phyloP scores from a whole-genome alignment of 2,888 invertebrate species.

The Lomographa bimaculata region DNA sequence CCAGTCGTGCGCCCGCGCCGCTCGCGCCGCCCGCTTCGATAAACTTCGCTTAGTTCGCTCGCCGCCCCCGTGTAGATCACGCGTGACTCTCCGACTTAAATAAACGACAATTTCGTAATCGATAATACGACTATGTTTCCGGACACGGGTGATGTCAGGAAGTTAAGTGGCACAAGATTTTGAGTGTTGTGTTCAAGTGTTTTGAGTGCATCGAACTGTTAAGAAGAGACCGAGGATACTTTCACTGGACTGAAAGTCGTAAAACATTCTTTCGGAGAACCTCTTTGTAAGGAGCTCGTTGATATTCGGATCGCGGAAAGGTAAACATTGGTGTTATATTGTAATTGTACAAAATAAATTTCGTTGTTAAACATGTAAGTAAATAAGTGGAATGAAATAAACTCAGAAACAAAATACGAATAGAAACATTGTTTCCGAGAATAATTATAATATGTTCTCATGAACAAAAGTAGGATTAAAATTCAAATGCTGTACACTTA shows the following conservation, averaged over 20 bases:
- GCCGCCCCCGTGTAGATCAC: slow-evolving; percentile 46
- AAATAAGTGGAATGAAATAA: no score
- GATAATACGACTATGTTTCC: slow-evolving; percentile 45
- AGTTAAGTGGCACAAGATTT: slow-evolving; percentile 47
- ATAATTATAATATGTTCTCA: no score
- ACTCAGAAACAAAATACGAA: no score
- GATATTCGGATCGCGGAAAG: slow-evolving; percentile 52
- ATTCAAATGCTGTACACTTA: no score
- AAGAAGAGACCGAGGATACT: slow-evolving; percentile 73
- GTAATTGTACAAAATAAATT: no score
- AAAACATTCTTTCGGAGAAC: slow-evolving; percentile 75
- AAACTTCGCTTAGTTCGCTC: slow-evolving; percentile 22
- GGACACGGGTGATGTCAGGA: slow-evolving; percentile 60
- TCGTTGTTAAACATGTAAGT: no score
- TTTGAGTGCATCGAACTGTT: slow-evolving; percentile 51
- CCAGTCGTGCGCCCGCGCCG: slow-evolving; percentile 36
- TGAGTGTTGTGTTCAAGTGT: slow-evolving; percentile 33
- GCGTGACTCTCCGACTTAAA: slow-evolving; percentile 48
- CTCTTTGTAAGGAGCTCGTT: slow-evolving; percentile 59
- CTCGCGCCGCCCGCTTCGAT: slow-evolving; percentile 1
- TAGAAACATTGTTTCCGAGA: slow-evolving; percentile 9
- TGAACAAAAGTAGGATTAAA: no score
- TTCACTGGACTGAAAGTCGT: slow-evolving; percentile 82
- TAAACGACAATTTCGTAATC: slow-evolving; percentile 53
- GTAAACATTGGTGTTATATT: slow-evolving; percentile 58